These are phyloP conservation scores for Centruroides sculpturatus DNA, from an alignment of 1,140 invertebrate species.

Conservation along the genomic window DNA sequence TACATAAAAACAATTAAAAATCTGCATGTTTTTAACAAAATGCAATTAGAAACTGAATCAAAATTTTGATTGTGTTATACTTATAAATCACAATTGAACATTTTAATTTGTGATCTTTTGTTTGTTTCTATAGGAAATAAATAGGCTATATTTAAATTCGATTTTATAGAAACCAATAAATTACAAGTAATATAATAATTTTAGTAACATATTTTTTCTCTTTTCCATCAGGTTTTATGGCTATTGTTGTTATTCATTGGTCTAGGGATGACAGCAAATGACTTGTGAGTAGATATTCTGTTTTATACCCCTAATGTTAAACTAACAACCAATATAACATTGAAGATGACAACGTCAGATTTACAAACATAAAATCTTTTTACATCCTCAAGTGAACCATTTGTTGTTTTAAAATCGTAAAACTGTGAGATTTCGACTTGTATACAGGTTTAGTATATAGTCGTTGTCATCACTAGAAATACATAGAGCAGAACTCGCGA, in stretches of 20 bases:
- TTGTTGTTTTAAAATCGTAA: background rate
- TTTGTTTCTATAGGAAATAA: too few relatives aligned
- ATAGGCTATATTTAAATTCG: background rate
- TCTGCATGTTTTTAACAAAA: too few relatives aligned
- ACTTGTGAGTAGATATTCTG: conserved; percentile 35
- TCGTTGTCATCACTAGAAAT: background rate
- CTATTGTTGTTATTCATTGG: conserved; percentile 44
- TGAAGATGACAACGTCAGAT: conserved; percentile 21
- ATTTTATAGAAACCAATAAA: too few relatives aligned
- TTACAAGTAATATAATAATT: too few relatives aligned
- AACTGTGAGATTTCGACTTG: conserved; percentile 19
- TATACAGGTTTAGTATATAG: conserved; percentile 14
- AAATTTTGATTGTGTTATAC: too few relatives aligned
- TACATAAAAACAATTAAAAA: too few relatives aligned
- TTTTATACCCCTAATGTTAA: conserved; percentile 16
- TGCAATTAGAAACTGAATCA: too few relatives aligned
- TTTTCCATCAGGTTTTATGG: conserved; percentile 31
- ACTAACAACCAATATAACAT: background rate
- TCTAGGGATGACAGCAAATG: conserved; percentile 44
- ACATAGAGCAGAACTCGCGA: background rate
- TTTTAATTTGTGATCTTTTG: too few relatives aligned
- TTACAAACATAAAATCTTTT: conserved; percentile 20
- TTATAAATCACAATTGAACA: too few relatives aligned
- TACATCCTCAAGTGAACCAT: background rate
- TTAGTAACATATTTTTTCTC: background rate